phyloP scores from a whole-genome alignment of 2,797 vertebrate genomes.

The Poeciliopsis presidionis region DNA sequence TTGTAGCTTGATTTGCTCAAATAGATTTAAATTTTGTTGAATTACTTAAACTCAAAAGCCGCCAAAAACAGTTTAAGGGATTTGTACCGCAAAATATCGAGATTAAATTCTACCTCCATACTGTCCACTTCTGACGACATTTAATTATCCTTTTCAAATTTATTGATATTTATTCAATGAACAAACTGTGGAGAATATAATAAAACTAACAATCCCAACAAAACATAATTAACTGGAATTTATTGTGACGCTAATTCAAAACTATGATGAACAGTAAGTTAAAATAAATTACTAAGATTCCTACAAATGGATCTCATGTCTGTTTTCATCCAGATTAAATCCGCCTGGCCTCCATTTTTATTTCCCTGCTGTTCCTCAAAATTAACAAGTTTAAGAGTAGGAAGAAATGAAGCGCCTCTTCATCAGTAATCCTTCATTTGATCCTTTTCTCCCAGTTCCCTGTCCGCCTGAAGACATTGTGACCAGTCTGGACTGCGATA shows the following conservation, averaged over 20 bases:
- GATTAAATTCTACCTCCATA: too few species aligned
- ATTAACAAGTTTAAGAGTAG: not conserved
- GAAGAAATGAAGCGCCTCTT: not conserved
- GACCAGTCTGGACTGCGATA: conserved; percentile 60
- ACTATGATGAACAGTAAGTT: too few species aligned
- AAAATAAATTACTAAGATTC: too few species aligned
- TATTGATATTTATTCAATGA: too few species aligned
- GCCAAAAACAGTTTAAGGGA: not conserved
- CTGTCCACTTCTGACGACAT: too few species aligned
- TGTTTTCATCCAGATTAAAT: not conserved
- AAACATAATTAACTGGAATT: too few species aligned
- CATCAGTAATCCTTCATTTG: not conserved
- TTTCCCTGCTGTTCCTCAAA: not conserved
- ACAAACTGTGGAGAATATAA: too few species aligned
- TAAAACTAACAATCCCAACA: too few species aligned
- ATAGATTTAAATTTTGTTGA: not conserved
- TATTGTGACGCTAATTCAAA: too few species aligned
- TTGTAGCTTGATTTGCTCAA: not conserved
- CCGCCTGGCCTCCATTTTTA: not conserved
- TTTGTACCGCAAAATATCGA: not conserved
- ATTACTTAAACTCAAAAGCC: not conserved
- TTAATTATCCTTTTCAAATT: too few species aligned
- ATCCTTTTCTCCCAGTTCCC: conserved; percentile 66
- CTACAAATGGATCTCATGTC: not conserved
- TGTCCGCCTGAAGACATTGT: conserved; percentile 73